phyloP scores from a whole-genome alignment of 2,888 invertebrate species.

The Seladonia tumulorum region DNA sequence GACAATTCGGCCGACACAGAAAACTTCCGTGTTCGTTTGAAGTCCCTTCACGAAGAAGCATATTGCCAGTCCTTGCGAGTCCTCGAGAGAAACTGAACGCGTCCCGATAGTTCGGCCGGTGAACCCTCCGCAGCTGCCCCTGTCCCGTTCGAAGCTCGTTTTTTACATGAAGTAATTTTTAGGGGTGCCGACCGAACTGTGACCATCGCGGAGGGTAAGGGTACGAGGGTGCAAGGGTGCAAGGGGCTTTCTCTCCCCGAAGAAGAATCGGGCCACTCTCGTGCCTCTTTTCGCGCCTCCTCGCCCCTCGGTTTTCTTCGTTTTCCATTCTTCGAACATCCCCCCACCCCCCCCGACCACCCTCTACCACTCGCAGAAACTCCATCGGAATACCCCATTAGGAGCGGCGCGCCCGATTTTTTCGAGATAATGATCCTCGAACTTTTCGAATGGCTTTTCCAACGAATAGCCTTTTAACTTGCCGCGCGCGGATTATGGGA shows the following conservation, averaged over 20 bases:
- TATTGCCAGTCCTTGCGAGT: constrained; percentile 20
- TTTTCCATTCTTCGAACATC: constrained; percentile 10
- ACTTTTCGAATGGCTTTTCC: constrained; percentile 55
- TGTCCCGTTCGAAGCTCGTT: constrained; percentile 63
- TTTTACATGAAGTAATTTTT: constrained; percentile 70
- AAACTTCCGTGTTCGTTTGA: constrained; percentile 39
- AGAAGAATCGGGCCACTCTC: constrained; percentile 57
- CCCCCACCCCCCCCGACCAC: constrained; percentile 1
- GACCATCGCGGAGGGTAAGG: constrained; percentile 54
- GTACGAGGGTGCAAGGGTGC: not conserved
- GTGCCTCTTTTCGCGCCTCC: constrained; percentile 54
- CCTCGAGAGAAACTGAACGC: constrained; percentile 17
- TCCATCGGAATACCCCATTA: constrained; percentile 56
- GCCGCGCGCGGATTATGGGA: constrained; percentile 20
- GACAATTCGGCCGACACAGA: constrained; percentile 3
- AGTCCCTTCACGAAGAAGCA: constrained; percentile 16
- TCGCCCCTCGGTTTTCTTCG: not conserved
- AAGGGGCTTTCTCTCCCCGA: constrained; percentile 43
- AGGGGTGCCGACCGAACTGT: constrained; percentile 71
- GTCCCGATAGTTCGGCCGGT: constrained; percentile 17
- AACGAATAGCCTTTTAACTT: constrained; percentile 52
- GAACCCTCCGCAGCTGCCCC: constrained; percentile 42
- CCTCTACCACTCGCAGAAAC: constrained; percentile 43
- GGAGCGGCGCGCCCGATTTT: constrained; percentile 49
- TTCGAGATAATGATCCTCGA: constrained; percentile 62